phyloP scores from a whole-genome alignment of 2,113 vertebrate genomes.

The Nothoprocta perdicaria region DNA sequence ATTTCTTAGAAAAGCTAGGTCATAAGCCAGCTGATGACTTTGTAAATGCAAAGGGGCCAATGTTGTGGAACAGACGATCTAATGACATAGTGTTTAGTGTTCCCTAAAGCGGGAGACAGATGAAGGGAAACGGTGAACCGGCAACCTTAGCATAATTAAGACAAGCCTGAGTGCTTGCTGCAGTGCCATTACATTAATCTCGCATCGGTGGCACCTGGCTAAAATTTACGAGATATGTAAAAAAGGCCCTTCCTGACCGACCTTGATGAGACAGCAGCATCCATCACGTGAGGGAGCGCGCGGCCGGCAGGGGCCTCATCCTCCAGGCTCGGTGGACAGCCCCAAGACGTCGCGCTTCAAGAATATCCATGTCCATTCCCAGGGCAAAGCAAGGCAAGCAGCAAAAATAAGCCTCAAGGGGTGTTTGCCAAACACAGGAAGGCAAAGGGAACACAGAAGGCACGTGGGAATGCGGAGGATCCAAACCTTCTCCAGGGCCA shows the following conservation, averaged over 20 bases:
- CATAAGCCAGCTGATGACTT: conserved; percentile 86
- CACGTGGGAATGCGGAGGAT: neutral
- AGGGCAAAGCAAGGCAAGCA: neutral
- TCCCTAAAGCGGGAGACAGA: conserved; percentile 88
- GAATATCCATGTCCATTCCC: neutral
- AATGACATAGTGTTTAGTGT: conserved; percentile 90
- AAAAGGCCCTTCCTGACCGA: conserved; percentile 82
- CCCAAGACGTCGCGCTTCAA: no score
- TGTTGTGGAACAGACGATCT: conserved; percentile 87
- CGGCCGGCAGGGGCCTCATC: no score
- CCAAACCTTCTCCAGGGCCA: neutral
- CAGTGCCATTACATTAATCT: conserved; percentile 88
- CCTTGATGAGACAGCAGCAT: conserved; percentile 85
- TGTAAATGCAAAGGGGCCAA: conserved; percentile 85
- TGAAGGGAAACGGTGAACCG: conserved; percentile 86
- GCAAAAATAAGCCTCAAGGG: neutral
- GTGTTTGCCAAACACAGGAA: neutral
- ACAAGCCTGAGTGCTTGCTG: conserved; percentile 87
- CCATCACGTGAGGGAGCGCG: conserved; percentile 79
- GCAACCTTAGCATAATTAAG: conserved; percentile 91
- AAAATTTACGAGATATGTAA: conserved; percentile 88
- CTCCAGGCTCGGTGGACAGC: neutral
- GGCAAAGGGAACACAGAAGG: neutral
- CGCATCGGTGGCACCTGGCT: conserved; percentile 85
- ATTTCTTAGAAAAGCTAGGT: conserved; percentile 84